phyloP scores from a whole-genome alignment of 2,113 vertebrate species.

The Eolophus roseicapilla region DNA sequence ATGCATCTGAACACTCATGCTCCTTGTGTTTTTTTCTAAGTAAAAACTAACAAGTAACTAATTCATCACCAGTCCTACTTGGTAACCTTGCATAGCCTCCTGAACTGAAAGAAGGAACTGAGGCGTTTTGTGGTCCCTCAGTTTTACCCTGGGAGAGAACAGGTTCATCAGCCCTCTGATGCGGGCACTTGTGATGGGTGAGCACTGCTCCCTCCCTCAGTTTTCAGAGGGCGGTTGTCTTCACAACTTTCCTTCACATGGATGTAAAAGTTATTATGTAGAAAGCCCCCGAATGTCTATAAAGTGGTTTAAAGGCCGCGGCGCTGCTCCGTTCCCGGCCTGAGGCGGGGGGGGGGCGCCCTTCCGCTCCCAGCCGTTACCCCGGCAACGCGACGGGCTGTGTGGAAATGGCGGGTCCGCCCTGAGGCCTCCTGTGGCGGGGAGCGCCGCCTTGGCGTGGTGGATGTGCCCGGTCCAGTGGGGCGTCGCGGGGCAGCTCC shows the following conservation, averaged over 20 bases:
- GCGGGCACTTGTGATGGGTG: neutral
- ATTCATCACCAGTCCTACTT: neutral
- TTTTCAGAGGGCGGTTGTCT: rapidly evolving
- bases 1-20: neutral
- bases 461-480: neutral
- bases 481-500: neutral
- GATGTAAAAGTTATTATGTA: neutral
- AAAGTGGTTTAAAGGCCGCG: neutral
- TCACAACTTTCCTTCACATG: neutral
- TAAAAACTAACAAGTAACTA: neutral
- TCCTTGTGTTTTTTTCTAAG: neutral
- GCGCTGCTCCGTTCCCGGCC: neutral
- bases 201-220: neutral
- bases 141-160: neutral
- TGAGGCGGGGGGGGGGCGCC: neutral
- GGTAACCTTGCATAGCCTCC: neutral
- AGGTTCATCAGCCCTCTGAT: neutral
- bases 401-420: neutral
- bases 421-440: neutral
- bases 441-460: neutral
- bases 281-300: neutral
- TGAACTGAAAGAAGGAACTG: neutral
- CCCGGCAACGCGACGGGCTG: neutral
- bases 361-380: neutral
- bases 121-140: neutral